Conservation (phyloP, 2,797 vertebrate species). For the Enteromius treurensis region DNA sequence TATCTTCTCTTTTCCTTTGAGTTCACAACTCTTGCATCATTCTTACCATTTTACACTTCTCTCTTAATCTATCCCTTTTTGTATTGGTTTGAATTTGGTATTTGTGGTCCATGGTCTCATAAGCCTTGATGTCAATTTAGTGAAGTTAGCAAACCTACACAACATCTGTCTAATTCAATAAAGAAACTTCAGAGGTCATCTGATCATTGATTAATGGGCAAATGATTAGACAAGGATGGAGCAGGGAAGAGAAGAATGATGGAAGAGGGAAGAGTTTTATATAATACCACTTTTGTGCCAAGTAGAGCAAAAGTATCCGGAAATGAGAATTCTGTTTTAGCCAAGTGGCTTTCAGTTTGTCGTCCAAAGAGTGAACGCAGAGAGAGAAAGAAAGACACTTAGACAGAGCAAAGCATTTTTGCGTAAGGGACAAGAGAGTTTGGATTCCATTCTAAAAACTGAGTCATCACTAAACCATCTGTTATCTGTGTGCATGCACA, state of each 20-base stretch:
- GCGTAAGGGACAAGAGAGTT: constrained; percentile 28
- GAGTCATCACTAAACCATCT: constrained; percentile 57
- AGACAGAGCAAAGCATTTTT: constrained; percentile 29
- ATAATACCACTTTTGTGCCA: constrained; percentile 28
- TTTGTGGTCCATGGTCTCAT: constrained; percentile 4
- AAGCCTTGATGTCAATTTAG: constrained; percentile 21
- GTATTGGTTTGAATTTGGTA: constrained; percentile 12
- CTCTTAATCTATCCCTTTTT: background rate
- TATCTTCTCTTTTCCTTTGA: constrained; percentile 9
- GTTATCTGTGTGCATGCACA: constrained; percentile 31
- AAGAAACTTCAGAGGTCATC: constrained; percentile 44
- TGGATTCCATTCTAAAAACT: constrained; percentile 47
- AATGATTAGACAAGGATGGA: constrained; percentile 24
- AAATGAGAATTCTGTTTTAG: constrained; percentile 35
- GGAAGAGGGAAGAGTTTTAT: constrained; percentile 15
- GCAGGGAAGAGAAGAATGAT: constrained; percentile 20
- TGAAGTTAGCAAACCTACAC: constrained; percentile 20
- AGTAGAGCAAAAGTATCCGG: constrained; percentile 29
- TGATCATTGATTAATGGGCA: constrained; percentile 50
- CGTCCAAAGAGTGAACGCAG: constrained; percentile 3
- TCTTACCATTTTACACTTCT: constrained; percentile 4
- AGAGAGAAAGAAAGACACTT: background rate
- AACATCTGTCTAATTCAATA: constrained; percentile 31
- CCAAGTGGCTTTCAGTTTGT: constrained; percentile 23
- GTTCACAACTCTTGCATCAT: constrained; percentile 9